A percentile compares a stretch with the other conserved stretches of the same genome.
These are phyloP conservation scores for Syrista parreyssii DNA, from an alignment of 2,888 invertebrate species.

Conservation along the genomic window DNA sequence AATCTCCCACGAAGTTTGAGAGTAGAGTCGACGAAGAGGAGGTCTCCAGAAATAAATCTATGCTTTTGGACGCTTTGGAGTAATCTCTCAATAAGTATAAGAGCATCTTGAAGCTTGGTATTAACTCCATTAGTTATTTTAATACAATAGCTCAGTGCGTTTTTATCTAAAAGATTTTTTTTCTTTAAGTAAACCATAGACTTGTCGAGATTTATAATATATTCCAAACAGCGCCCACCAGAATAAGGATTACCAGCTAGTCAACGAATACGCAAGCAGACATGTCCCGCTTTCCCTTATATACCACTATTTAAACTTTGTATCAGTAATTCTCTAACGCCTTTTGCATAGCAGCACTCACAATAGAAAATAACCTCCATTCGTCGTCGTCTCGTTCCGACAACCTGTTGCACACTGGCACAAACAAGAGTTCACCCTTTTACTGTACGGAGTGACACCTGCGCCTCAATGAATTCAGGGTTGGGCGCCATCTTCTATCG, in stretches of 20 bases:
- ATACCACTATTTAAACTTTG: neutral
- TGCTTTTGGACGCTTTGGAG: neutral
- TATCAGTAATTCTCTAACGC: neutral
- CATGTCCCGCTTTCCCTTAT: conserved; percentile 1
- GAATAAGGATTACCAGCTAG: conserved; percentile 7
- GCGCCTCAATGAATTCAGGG: conserved; percentile 31
- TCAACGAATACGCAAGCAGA: neutral
- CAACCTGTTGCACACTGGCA: conserved; percentile 39
- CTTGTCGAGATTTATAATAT: conserved; percentile 17
- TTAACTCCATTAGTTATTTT: neutral
- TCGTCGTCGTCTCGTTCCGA: conserved; percentile 16
- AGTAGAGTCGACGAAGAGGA: neutral
- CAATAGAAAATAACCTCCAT: conserved; percentile 1
- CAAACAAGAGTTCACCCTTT: conserved; percentile 6
- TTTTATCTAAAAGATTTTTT: neutral
- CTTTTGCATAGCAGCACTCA: neutral
- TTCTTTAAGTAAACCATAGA: neutral
- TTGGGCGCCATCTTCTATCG: conserved; percentile 36
- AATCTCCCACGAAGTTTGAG: neutral
- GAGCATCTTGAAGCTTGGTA: neutral
- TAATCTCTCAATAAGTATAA: neutral
- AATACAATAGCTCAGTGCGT: neutral
- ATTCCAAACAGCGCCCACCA: conserved; percentile 28
- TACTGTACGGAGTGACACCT: conserved; percentile 35
- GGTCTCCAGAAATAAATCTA: neutral